A percentile compares a stretch with the other conserved stretches of the same genome.
These are phyloP conservation scores for Indicator maculatus DNA, from an alignment of 2,113 vertebrate species.

Conservation along the genomic window DNA sequence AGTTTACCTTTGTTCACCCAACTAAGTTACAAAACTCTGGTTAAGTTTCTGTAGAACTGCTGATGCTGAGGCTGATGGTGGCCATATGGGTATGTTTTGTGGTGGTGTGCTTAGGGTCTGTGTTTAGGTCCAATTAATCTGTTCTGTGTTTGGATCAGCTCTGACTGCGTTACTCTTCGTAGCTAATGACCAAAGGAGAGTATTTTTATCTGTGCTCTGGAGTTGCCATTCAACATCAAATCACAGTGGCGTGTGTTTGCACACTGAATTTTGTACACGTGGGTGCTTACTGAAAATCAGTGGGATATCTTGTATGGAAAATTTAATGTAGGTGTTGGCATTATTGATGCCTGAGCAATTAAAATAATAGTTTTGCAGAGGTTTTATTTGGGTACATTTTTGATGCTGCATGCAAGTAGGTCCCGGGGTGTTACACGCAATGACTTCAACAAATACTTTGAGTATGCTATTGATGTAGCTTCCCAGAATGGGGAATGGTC, in stretches of 20 bases:
- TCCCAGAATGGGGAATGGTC: background rate
- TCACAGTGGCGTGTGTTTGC: background rate
- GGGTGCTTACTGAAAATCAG: conserved; percentile 4
- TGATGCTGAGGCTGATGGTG: background rate
- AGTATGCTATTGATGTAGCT: background rate
- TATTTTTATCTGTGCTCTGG: background rate
- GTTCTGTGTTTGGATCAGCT: background rate
- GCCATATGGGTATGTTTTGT: fast-evolving
- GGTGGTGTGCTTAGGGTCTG: background rate
- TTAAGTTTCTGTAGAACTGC: background rate
- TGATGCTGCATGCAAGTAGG: fast-evolving
- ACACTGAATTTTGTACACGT: background rate
- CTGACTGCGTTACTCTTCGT: background rate
- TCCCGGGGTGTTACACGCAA: background rate
- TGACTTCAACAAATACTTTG: background rate
- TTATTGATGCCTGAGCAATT: conserved; percentile 37
- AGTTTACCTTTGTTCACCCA: background rate
- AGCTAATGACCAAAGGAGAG: background rate
- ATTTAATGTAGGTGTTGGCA: background rate
- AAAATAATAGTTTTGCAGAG: background rate
- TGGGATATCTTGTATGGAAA: conserved; percentile 20
- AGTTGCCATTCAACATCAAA: background rate
- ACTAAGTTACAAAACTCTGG: fast-evolving
- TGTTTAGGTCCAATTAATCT: background rate
- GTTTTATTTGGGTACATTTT: background rate